Conservation (phyloP, 2,113 vertebrate species). For the Oryzias javanicus region DNA sequence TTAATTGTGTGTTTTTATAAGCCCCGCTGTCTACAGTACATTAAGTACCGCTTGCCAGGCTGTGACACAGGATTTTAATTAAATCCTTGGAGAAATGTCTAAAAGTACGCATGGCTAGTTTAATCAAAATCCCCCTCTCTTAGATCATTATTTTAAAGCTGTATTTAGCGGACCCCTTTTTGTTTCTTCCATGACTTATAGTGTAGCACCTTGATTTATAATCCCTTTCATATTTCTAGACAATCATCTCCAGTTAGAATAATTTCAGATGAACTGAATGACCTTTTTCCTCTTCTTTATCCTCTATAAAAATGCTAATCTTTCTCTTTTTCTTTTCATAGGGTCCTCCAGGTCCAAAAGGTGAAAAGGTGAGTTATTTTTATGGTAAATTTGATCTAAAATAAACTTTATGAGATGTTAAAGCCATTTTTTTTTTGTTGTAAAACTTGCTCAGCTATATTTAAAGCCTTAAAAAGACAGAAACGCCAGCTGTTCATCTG, state of each 20-base stretch:
- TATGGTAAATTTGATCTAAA: background rate
- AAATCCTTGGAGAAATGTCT: conserved; percentile 41
- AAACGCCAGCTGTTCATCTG: too few relatives aligned
- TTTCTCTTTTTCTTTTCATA: conserved; percentile 58
- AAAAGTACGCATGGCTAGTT: conserved; percentile 37
- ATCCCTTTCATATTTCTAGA: conserved; percentile 2
- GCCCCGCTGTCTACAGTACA: conserved; percentile 29
- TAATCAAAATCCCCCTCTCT: conserved; percentile 24
- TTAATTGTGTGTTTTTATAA: conserved; percentile 63
- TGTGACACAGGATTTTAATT: conserved; percentile 50
- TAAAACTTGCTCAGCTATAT: background rate
- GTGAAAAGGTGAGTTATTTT: conserved; percentile 91
- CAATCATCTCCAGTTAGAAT: background rate
- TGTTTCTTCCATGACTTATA: conserved; percentile 20
- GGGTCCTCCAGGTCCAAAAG: conserved; percentile 91
- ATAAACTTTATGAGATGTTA: background rate
- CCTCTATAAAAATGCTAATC: background rate
- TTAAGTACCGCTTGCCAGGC: conserved; percentile 28
- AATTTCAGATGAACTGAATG: conserved; percentile 3
- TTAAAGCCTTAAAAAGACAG: too few relatives aligned
- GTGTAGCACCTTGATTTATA: conserved; percentile 12
- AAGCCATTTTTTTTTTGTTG: background rate
- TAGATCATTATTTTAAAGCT: conserved; percentile 34
- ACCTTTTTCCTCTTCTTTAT: conserved; percentile 5
- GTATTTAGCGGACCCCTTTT: conserved; percentile 17